These are phyloP conservation scores for Chiloscyllium punctatum DNA, from an alignment of 2,797 vertebrate genomes.

Conservation along the genomic window DNA sequence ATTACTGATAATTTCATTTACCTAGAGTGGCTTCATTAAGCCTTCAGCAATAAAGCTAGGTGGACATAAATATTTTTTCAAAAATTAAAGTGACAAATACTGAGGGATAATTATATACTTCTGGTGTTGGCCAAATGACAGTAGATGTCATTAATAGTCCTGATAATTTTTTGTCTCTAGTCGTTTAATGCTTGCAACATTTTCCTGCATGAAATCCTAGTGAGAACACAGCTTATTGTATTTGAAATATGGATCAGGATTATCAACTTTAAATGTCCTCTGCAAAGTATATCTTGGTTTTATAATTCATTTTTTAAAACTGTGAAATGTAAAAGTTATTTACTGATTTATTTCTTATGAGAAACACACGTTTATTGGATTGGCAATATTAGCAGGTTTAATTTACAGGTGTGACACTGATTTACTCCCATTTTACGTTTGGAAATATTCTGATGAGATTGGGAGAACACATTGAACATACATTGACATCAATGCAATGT, in stretches of 20 bases:
- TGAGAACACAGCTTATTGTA: slow-evolving; percentile 9
- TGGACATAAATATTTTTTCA: neutral
- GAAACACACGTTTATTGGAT: neutral
- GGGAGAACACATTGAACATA: no score
- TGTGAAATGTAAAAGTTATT: neutral
- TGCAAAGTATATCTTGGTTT: neutral
- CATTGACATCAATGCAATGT: no score
- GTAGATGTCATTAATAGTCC: neutral
- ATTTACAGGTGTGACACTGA: neutral
- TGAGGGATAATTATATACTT: neutral
- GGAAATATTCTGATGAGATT: neutral
- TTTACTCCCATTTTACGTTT: neutral
- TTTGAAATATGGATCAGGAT: neutral
- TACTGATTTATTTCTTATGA: neutral
- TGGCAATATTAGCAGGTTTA: neutral
- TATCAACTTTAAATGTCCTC: neutral
- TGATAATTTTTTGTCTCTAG: neutral
- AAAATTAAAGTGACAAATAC: slow-evolving; percentile 1
- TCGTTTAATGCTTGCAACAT: neutral
- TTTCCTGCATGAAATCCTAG: neutral
- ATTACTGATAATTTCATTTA: neutral
- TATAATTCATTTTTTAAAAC: neutral
- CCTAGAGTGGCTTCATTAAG: neutral
- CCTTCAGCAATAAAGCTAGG: neutral
- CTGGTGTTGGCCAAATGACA: slow-evolving; percentile 18